Base-by-base conservation (phyloP, 2,797 vertebrate species). In the Echiichthys vipera region DNA sequence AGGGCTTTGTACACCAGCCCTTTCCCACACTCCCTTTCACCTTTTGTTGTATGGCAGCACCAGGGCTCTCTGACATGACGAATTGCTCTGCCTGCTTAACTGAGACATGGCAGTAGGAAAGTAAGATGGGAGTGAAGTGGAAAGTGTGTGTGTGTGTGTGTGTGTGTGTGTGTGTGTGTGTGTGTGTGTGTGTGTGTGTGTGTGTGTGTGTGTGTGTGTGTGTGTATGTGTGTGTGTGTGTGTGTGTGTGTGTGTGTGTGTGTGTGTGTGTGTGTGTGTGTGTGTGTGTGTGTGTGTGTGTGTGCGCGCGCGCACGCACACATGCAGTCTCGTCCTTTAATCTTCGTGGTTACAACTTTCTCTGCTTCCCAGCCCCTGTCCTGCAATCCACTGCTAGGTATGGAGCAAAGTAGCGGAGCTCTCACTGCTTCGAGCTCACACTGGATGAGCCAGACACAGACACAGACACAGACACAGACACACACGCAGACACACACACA, bases 11-110 rank as follows among this genome's bases (percentile, higher is more conserved):
- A 84, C 77, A 84, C 56, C 78, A 80, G 89, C 85, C 88, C 89
- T 93, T 93, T 94, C 93, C 93, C 93, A 93, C 93, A 94, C 91
- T 92, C 92, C 89, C 81, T 90, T 91, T 93, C 91, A 92, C 91
- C 91, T 94, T 92, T 91, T 91, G 83, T 92, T 91, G 88, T 88
- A 83, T 88, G 83, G 86, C 77, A 85, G 84, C 85, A 88, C 82
- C 71, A 20, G 81, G 63, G 55, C 85, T 88, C 85, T 86, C 83
- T 88, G 91, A 93, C 93, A 91, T 94, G 93, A 94, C 91, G 74
- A 93, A 93, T 94, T 20, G 82, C 87, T 88, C 86, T 77, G 90
- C 85, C 89, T 91, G 87, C 86, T 86, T 82, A 75, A 80, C 84
- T 74, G 84, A 81, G 78, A 81, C 24, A 24, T 47, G 54, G 66